Evolutionary conservation across 2,888 invertebrate genomes (phyloP).

Genomic region (Eulithis prunata): DNA sequence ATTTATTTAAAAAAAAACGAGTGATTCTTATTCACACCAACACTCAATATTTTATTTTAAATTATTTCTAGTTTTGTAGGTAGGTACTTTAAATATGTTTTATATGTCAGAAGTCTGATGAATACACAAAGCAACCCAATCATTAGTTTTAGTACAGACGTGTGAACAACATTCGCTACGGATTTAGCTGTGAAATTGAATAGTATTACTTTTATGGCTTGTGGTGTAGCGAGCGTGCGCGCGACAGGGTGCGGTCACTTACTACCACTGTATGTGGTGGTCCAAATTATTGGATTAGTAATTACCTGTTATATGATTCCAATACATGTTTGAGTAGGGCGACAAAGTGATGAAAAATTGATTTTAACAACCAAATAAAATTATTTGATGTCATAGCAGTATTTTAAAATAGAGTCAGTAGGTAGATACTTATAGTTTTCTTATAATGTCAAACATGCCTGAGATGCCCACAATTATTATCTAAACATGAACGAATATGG

Average conservation of each 20-base stretch:
- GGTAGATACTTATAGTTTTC: no score
- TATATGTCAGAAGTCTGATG: background rate
- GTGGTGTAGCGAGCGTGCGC: slow-evolving; percentile 58
- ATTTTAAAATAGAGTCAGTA: no score
- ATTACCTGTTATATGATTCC: slow-evolving; percentile 44
- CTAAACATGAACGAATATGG: no score
- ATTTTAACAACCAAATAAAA: background rate
- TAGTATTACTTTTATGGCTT: slow-evolving; percentile 64
- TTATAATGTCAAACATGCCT: no score
- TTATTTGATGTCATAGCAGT: no score
- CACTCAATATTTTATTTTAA: no score
- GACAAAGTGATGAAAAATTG: background rate
- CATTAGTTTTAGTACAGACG: slow-evolving; percentile 17
- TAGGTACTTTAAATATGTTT: no score
- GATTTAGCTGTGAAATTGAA: slow-evolving; percentile 70
- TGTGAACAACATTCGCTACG: slow-evolving; percentile 62
- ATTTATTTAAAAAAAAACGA: no score
- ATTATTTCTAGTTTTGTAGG: no score
- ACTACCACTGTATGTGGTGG: slow-evolving; percentile 56
- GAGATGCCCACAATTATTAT: no score
- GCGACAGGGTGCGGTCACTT: slow-evolving; percentile 70
- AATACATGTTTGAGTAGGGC: background rate
- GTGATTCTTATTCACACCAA: no score
- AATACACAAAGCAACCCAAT: background rate
- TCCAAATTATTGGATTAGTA: slow-evolving; percentile 53